Conservation (phyloP, 2,797 vertebrate genomes). For the Parambassis ranga region DNA sequence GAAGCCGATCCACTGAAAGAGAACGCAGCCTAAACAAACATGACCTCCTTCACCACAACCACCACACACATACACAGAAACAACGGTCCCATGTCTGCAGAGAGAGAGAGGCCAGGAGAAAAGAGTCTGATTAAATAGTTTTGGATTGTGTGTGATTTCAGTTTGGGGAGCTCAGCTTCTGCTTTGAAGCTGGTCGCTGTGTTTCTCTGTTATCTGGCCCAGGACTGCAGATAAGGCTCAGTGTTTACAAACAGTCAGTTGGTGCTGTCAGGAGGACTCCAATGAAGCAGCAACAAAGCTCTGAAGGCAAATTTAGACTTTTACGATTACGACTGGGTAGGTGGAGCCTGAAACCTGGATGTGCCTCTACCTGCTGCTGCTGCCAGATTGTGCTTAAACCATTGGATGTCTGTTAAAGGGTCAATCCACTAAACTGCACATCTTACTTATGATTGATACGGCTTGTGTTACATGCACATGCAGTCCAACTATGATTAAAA, state of each 20-base stretch:
- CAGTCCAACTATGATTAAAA: too few relatives aligned
- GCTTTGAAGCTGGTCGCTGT: slow-evolving; percentile 73
- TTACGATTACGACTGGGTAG: slow-evolving; percentile 5
- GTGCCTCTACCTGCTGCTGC: slow-evolving; percentile 18
- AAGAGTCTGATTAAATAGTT: slow-evolving; percentile 76
- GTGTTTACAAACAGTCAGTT: slow-evolving; percentile 55
- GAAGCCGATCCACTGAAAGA: slow-evolving; percentile 44
- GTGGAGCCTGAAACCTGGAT: slow-evolving; percentile 19
- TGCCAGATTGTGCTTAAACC: not conserved
- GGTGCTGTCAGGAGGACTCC: slow-evolving; percentile 20
- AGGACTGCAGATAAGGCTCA: slow-evolving; percentile 61
- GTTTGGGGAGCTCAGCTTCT: slow-evolving; percentile 43
- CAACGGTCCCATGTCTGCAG: slow-evolving; percentile 41
- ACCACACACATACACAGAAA: slow-evolving; percentile 32
- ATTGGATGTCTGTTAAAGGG: not conserved
- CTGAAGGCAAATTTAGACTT: slow-evolving; percentile 2
- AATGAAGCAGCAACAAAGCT: not conserved
- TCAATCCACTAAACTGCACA: not conserved
- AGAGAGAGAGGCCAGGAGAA: slow-evolving; percentile 42
- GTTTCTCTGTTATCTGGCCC: slow-evolving; percentile 51
- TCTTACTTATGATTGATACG: too few relatives aligned
- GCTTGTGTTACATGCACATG: too few relatives aligned
- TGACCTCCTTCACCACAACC: slow-evolving; percentile 40
- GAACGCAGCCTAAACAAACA: slow-evolving; percentile 70
- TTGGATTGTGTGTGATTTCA: slow-evolving; percentile 42